Percentiles rank a stretch among this genome's conserved stretches.
These are phyloP conservation scores for Prosapia bicincta DNA, from an alignment of 2,888 invertebrate species.

Conservation along the genomic window DNA sequence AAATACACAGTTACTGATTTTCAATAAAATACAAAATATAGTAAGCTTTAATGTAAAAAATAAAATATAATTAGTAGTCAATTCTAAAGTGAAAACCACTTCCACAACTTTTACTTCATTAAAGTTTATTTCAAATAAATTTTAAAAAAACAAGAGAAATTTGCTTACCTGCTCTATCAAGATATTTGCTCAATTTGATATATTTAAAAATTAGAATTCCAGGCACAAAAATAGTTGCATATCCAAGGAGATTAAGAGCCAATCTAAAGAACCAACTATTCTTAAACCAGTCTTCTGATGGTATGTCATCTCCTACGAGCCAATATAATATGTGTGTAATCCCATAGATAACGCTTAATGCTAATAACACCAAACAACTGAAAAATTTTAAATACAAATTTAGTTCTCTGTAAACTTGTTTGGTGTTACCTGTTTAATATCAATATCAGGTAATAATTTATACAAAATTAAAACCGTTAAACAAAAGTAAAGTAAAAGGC, in stretches of 20 bases:
- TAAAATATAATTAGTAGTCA: too few species aligned
- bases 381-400: slow-evolving; percentile 32
- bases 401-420: neutral
- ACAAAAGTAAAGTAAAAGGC: neutral
- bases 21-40: too few species aligned
- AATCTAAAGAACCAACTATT: slow-evolving; percentile 76
- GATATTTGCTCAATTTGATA: slow-evolving; percentile 70
- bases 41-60: too few species aligned
- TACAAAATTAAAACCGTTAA: neutral
- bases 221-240: slow-evolving; percentile 83
- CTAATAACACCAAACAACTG: slow-evolving; percentile 49
- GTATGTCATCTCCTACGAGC: slow-evolving; percentile 27
- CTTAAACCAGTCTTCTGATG: slow-evolving; percentile 39
- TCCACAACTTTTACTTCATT: too few species aligned
- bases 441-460: too few species aligned
- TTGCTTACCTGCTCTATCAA: slow-evolving; percentile 74
- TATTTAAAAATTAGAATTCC: slow-evolving; percentile 81
- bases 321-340: slow-evolving; percentile 48
- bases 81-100: too few species aligned
- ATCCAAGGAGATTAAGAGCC: slow-evolving; percentile 77
- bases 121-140: too few species aligned
- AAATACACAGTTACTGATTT: too few species aligned
- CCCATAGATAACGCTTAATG: slow-evolving; percentile 49
- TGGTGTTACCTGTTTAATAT: too few species aligned
- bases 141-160: too few species aligned